These are phyloP conservation scores for Phania funesta DNA, from an alignment of 2,888 invertebrate genomes.

Conservation along the genomic window DNA sequence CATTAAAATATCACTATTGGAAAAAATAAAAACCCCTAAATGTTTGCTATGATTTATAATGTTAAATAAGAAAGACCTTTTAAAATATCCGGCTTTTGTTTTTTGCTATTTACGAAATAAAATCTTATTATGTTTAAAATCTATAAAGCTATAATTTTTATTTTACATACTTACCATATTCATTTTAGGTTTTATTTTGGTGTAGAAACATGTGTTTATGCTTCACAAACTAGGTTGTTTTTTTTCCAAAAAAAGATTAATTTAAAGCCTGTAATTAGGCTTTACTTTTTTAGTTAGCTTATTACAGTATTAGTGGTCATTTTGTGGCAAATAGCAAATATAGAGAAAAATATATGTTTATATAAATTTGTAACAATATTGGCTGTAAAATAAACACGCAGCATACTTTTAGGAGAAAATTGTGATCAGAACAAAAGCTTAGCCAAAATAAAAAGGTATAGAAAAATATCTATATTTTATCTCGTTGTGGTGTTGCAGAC, in stretches of 20 bases:
- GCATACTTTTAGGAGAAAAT: too few relatives aligned
- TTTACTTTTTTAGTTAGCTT: conserved; percentile 25
- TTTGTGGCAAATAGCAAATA: conserved; percentile 1
- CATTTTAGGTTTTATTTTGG: conserved; percentile 4
- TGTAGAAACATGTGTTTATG: not conserved
- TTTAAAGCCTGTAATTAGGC: conserved; percentile 59
- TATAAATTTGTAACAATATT: not conserved
- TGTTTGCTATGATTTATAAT: not conserved
- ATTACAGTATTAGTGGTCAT: conserved; percentile 25
- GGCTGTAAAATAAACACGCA: not conserved
- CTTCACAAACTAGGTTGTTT: not conserved
- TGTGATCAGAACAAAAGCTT: too few relatives aligned
- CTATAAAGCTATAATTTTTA: not conserved
- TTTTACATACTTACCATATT: not conserved
- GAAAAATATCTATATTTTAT: too few relatives aligned
- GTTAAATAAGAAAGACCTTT: not conserved
- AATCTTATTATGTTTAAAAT: too few relatives aligned
- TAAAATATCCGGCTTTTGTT: not conserved
- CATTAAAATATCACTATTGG: too few relatives aligned
- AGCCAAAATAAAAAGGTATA: too few relatives aligned
- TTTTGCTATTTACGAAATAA: too few relatives aligned
- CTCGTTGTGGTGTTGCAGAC: too few relatives aligned
- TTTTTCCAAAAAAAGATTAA: not conserved
- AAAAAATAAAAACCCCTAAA: too few relatives aligned
- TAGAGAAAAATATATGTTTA: not conserved